A percentile compares a stretch with the other conserved stretches of the same genome.
Conservation (phyloP, 2,797 vertebrate species). For the Nasua narica region DNA sequence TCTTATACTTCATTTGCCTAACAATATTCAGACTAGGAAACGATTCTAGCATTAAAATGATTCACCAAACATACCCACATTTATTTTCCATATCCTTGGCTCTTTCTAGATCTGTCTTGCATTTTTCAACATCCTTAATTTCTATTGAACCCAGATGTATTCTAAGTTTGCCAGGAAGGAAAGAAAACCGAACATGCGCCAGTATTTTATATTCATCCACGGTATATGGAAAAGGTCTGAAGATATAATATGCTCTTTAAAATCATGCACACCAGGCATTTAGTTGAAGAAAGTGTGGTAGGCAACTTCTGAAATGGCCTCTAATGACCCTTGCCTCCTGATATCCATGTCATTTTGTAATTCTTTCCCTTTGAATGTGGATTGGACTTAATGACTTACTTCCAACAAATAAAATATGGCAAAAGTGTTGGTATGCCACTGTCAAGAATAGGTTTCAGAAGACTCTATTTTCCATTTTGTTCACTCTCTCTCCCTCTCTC, state of each 20-base stretch:
- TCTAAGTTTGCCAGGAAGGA: constrained; percentile 47
- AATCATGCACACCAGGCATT: background rate
- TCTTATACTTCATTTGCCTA: constrained; percentile 59
- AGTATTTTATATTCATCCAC: constrained; percentile 12
- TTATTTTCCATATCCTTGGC: constrained; percentile 65
- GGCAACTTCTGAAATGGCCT: background rate
- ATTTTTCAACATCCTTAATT: constrained; percentile 60
- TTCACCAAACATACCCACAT: constrained; percentile 49
- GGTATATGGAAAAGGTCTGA: background rate
- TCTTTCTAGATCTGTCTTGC: constrained; percentile 58
- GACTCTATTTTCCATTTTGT: background rate
- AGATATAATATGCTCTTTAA: background rate
- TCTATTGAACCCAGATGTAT: constrained; percentile 67
- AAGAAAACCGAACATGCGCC: constrained; percentile 50
- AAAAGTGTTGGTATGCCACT: background rate
- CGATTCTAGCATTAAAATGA: constrained; percentile 39
- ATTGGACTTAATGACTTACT: background rate
- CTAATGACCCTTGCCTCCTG: background rate
- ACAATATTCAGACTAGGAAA: constrained; percentile 68
- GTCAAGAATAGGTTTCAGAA: constrained; percentile 18
- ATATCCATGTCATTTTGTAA: background rate
- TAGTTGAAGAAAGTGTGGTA: background rate
- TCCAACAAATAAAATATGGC: constrained; percentile 3
- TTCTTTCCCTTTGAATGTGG: background rate
- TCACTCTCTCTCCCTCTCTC: background rate